Evolutionary conservation across 2,797 vertebrate species (phyloP).

Genomic region (Dendrocincla fuliginosa): DNA sequence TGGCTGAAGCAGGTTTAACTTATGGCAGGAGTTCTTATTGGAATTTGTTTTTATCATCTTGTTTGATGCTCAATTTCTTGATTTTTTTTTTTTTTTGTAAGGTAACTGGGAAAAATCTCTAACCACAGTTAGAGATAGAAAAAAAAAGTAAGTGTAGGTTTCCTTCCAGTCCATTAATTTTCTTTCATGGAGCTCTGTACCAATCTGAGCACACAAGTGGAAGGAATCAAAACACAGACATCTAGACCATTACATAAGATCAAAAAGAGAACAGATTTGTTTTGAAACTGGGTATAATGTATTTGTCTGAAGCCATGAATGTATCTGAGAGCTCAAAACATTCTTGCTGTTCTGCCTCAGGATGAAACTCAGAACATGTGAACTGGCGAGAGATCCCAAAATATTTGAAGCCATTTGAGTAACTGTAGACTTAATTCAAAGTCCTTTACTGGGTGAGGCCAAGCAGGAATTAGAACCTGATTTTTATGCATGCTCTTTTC

Average conservation of each 20-base stretch:
- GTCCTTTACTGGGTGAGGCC: background rate
- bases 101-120: background rate
- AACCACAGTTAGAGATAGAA: background rate
- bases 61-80: background rate
- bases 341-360: slow-evolving; percentile 24
- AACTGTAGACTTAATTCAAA: background rate
- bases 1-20: background rate
- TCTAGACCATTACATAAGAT: background rate
- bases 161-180: slow-evolving; percentile 39
- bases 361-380: background rate
- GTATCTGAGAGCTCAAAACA: background rate
- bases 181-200: background rate
- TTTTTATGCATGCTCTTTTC: background rate
- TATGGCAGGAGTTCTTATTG: background rate
- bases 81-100: background rate
- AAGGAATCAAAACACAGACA: background rate
- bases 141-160: background rate
- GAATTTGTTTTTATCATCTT: background rate
- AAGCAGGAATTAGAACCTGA: slow-evolving; percentile 11
- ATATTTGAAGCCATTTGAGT: background rate
- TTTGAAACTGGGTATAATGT: background rate
- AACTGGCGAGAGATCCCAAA: background rate
- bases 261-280: background rate
- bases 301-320: background rate
- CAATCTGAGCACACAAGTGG: background rate